A percentile compares a stretch with the other conserved stretches of the same genome.
phyloP scores from a whole-genome alignment of 2,113 vertebrate species.

The Lamprotornis superbus region DNA sequence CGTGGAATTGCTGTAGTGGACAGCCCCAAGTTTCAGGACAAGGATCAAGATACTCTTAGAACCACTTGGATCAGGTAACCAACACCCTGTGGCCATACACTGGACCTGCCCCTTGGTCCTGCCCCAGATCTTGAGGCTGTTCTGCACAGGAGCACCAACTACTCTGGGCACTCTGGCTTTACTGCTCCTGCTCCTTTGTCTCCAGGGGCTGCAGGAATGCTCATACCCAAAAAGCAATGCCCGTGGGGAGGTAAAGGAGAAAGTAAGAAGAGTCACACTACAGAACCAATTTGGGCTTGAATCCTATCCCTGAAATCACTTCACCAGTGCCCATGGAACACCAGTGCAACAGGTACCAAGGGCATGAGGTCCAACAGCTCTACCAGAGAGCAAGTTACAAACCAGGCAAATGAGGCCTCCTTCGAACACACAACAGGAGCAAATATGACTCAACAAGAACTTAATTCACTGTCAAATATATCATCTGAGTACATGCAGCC shows the following conservation, averaged over 20 bases:
- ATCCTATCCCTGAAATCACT: neutral
- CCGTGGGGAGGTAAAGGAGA: neutral
- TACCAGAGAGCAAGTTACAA: neutral
- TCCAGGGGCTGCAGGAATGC: neutral
- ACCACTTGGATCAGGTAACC: neutral
- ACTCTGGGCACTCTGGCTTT: neutral
- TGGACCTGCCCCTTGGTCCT: neutral
- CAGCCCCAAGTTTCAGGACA: neutral
- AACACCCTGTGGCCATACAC: neutral
- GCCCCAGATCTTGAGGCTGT: neutral
- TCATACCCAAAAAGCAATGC: rapidly evolving
- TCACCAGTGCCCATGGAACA: neutral
- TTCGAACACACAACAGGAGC: neutral
- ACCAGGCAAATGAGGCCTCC: neutral
- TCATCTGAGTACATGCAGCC: neutral
- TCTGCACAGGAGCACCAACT: neutral
- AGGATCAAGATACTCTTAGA: neutral
- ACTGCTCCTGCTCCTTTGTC: neutral
- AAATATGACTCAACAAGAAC: conserved; percentile 27
- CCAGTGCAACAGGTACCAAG: neutral
- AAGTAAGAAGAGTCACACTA: neutral
- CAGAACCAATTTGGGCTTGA: neutral
- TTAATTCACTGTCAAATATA: conserved; percentile 24
- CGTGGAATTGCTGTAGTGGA: neutral
- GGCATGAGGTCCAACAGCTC: neutral